Conservation (phyloP, 1,140 invertebrate genomes). For the Hylaeus anthracinus region DNA sequence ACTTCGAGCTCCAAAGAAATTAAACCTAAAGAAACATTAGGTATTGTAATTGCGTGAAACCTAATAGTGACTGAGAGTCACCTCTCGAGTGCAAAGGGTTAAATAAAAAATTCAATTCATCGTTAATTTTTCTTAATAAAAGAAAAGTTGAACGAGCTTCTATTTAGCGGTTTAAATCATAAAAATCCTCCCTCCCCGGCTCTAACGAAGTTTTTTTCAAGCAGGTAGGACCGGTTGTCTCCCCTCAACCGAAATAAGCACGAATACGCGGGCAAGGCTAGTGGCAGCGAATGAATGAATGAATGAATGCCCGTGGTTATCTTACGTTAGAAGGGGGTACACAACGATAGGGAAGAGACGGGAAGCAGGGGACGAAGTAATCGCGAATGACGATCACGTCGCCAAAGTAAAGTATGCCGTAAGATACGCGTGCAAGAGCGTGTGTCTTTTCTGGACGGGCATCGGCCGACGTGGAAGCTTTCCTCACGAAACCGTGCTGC, state of each 20-base stretch:
- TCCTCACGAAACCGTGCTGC: conserved; percentile 56
- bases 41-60: too few relatives aligned
- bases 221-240: too few relatives aligned
- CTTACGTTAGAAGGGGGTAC: conserved; percentile 32
- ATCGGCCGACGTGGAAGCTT: conserved; percentile 50
- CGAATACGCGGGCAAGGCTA: conserved; percentile 15
- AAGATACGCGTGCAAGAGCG: conserved; percentile 49
- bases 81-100: too few relatives aligned
- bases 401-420: conserved; percentile 68
- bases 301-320: conserved; percentile 60
- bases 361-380: conserved; percentile 35
- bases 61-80: too few relatives aligned
- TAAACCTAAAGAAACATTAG: too few relatives aligned
- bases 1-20: too few relatives aligned
- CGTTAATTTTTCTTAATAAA: too few relatives aligned
- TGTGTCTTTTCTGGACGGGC: conserved; percentile 39
- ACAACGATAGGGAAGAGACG: conserved; percentile 49
- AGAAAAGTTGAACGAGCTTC: too few relatives aligned
- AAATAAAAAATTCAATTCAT: too few relatives aligned
- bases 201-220: too few relatives aligned
- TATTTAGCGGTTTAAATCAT: too few relatives aligned
- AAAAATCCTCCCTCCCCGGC: too few relatives aligned
- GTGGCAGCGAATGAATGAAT: conserved; percentile 42
- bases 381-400: conserved; percentile 71
- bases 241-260: not conserved